Percentiles rank a stretch among this genome's conserved stretches.
These are phyloP conservation scores for Elmis aenea DNA, from an alignment of 2,888 invertebrate species.

Conservation along the genomic window DNA sequence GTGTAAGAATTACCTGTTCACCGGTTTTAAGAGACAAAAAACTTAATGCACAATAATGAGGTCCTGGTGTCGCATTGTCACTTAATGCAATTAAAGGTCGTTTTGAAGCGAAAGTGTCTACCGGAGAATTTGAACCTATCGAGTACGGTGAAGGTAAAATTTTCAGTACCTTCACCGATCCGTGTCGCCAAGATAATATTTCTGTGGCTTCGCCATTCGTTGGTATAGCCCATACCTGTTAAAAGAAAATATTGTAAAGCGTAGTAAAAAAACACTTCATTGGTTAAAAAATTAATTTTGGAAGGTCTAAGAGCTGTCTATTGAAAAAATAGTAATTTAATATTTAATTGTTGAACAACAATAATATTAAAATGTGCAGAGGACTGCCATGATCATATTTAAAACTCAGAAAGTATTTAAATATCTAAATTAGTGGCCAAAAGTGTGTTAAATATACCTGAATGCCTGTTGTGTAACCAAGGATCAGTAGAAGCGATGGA, in stretches of 20 bases:
- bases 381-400: too few species aligned
- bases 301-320: not conserved
- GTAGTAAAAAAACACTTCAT: not conserved
- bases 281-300: not conserved
- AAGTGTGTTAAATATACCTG: conserved; percentile 50
- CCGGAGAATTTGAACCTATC: conserved; percentile 46
- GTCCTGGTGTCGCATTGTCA: conserved; percentile 75
- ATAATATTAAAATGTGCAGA: too few species aligned
- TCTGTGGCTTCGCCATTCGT: conserved; percentile 92
- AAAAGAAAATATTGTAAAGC: too few species aligned
- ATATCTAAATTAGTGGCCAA: not conserved
- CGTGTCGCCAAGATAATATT: conserved; percentile 90
- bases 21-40: conserved; percentile 81
- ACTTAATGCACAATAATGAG: conserved; percentile 73
- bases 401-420: too few species aligned
- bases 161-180: conserved; percentile 75
- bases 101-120: conserved; percentile 71
- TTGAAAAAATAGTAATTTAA: not conserved
- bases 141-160: conserved; percentile 73
- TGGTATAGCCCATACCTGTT: conserved; percentile 79
- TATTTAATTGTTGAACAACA: too few species aligned
- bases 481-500: conserved; percentile 75
- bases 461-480: conserved; percentile 83
- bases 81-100: conserved; percentile 88
- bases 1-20: conserved; percentile 55